Evolutionary conservation across 2,113 vertebrate species (phyloP).

Genomic region (Zosterops hypoxanthus): DNA sequence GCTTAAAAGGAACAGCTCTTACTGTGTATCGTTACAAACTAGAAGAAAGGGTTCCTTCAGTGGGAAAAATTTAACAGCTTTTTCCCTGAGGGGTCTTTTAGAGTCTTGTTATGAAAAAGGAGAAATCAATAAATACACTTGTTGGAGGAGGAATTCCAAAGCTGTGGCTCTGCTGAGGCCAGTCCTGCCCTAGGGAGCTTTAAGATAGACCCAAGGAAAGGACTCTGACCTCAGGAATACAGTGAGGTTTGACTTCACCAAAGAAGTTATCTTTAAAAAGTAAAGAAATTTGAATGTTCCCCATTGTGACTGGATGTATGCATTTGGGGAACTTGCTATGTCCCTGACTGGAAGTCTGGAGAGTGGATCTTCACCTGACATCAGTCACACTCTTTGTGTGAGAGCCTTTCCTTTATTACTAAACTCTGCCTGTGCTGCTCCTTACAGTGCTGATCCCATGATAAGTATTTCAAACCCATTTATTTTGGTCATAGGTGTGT

Average conservation of each 20-base stretch:
- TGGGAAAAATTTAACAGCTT: not conserved
- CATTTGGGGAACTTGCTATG: not conserved
- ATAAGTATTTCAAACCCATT: not conserved
- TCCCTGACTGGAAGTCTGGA: not conserved
- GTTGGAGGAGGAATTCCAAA: not conserved
- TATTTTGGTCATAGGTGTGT: not conserved
- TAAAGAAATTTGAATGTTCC: not conserved
- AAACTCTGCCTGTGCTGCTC: not conserved
- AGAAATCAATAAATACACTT: not conserved
- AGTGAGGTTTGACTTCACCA: not conserved
- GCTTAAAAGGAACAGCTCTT: not conserved
- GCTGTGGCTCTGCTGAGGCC: not conserved
- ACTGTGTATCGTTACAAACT: not conserved
- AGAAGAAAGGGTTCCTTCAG: conserved; percentile 1
- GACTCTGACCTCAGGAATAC: not conserved
- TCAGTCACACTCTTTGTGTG: not conserved
- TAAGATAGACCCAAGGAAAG: not conserved
- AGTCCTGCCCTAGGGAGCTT: not conserved
- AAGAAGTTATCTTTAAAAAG: not conserved
- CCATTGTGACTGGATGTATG: not conserved
- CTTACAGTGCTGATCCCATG: not conserved
- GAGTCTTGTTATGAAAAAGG: not conserved
- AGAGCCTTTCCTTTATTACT: not conserved
- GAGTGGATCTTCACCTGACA: not conserved
- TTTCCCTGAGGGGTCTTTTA: not conserved